Conservation (phyloP, 1,140 invertebrate genomes). For the Phthorimaea operculella region DNA sequence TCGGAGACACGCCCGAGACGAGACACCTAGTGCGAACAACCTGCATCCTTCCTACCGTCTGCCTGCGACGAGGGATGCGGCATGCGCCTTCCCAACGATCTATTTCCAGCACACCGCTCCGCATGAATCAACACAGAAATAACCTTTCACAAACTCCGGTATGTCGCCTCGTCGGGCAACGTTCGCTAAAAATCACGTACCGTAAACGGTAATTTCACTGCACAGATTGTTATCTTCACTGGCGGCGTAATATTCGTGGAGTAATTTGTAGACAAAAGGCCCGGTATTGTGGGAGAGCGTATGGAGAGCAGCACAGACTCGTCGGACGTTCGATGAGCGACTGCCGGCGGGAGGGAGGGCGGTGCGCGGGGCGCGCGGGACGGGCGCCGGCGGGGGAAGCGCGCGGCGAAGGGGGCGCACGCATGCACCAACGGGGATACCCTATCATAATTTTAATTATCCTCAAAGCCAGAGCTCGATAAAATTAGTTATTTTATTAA, state of each 20-base stretch:
- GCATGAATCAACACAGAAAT: constrained; percentile 67
- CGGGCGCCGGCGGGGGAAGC: constrained; percentile 10
- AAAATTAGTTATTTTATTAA: neutral
- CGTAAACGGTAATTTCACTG: constrained; percentile 57
- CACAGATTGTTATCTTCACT: constrained; percentile 48
- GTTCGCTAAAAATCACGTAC: constrained; percentile 53
- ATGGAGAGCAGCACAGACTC: constrained; percentile 40
- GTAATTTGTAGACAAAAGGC: constrained; percentile 51
- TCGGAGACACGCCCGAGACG: constrained; percentile 54
- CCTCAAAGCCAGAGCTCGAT: neutral
- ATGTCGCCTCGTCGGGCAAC: constrained; percentile 49
- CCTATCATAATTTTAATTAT: constrained; percentile 18
- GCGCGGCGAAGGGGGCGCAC: constrained; percentile 19
- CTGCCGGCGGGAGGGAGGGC: constrained; percentile 31
- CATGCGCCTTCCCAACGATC: constrained; percentile 57
- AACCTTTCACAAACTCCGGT: constrained; percentile 60
- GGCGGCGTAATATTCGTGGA: constrained; percentile 34
- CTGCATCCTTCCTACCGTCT: constrained; percentile 43
- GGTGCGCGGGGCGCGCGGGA: constrained; percentile 24
- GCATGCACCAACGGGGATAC: constrained; percentile 37
- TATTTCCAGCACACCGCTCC: constrained; percentile 65
- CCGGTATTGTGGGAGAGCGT: constrained; percentile 40
- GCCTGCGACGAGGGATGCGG: constrained; percentile 51
- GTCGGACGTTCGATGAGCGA: constrained; percentile 55
- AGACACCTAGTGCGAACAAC: constrained; percentile 22